Conservation (phyloP, 2,113 vertebrate genomes). For the Sclerurus mexicanus region DNA sequence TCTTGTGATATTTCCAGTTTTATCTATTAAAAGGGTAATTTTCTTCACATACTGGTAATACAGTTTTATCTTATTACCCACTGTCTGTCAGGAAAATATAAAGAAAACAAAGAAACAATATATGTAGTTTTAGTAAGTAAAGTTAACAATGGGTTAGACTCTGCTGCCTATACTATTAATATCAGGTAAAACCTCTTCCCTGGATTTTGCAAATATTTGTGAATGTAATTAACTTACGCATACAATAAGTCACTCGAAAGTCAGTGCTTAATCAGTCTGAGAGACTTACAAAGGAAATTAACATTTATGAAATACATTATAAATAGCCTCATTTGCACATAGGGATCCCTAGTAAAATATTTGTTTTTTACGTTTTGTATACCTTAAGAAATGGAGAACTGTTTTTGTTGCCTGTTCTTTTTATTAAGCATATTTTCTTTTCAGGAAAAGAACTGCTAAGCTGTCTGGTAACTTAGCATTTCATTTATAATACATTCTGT, state of each 20-base stretch:
- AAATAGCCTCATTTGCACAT: background rate
- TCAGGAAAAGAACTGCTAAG: background rate
- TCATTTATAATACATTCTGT: background rate
- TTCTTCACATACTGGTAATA: background rate
- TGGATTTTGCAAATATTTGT: slow-evolving; percentile 56
- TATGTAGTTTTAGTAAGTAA: background rate
- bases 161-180: background rate
- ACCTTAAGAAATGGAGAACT: background rate
- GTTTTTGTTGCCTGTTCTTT: background rate
- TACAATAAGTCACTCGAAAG: slow-evolving; percentile 55
- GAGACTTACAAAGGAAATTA: slow-evolving; percentile 41
- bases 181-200: background rate
- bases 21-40: background rate
- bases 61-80: background rate
- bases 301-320: slow-evolving; percentile 27
- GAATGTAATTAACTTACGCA: slow-evolving; percentile 49
- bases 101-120: background rate
- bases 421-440: background rate
- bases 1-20: background rate
- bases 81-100: background rate
- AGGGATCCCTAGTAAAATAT: slow-evolving; percentile 19
- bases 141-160: background rate
- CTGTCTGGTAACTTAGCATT: background rate
- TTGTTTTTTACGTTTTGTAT: background rate
- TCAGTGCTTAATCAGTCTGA: slow-evolving; percentile 36